Conservation (phyloP, 2,113 vertebrate species). For the Cnemophilus loriae region DNA sequence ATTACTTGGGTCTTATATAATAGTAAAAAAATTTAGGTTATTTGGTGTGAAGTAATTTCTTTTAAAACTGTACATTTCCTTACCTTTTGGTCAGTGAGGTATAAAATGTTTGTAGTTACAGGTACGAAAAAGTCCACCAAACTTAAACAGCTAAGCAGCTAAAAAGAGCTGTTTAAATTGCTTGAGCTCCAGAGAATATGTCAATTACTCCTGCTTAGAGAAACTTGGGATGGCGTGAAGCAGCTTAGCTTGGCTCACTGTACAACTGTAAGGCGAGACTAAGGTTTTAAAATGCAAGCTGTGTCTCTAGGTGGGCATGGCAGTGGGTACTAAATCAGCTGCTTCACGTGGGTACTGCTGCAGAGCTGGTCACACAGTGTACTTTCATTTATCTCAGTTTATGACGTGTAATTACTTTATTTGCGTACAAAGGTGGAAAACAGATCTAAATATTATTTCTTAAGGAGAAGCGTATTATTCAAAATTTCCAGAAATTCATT, state of each 20-base stretch:
- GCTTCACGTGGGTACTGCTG: neutral
- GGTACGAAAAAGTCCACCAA: neutral
- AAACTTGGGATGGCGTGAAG: fast-evolving
- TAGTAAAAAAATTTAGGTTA: neutral
- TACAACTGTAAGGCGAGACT: neutral
- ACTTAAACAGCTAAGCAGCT: neutral
- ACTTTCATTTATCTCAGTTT: neutral
- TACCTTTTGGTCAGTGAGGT: neutral
- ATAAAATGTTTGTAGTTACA: neutral
- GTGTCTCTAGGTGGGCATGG: neutral
- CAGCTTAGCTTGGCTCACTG: neutral
- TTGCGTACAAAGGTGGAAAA: neutral
- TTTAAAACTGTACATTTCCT: neutral
- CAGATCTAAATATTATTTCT: neutral
- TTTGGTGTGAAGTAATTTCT: neutral
- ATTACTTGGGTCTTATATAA: neutral
- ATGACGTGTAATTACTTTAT: neutral
- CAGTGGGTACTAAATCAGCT: neutral
- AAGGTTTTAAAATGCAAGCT: neutral
- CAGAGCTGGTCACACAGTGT: neutral
- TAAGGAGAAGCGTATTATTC: neutral
- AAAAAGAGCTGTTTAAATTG: neutral
- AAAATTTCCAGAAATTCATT: neutral
- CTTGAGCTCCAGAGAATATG: neutral
- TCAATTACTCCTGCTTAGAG: neutral